Percentiles rank a stretch among this genome's conserved stretches.
These are phyloP conservation scores for Lepidurus packardi DNA, from an alignment of 1,140 invertebrate species.

Conservation along the genomic window DNA sequence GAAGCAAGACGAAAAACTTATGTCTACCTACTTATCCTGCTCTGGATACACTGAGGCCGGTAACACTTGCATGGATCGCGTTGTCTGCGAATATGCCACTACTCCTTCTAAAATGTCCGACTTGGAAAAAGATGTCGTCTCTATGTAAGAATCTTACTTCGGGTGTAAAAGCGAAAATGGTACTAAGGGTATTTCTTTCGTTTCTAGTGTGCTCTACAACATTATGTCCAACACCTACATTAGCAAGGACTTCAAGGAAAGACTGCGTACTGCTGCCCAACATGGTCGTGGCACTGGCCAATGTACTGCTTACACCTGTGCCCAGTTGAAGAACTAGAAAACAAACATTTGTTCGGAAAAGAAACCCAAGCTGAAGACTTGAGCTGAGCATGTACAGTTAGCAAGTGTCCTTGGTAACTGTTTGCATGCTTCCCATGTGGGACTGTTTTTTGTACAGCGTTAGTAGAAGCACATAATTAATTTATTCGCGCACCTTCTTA, in stretches of 20 bases:
- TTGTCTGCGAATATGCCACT: slow-evolving; percentile 46
- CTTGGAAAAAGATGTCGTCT: slow-evolving; percentile 40
- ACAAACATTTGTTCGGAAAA: neutral
- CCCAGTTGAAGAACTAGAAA: slow-evolving; percentile 24
- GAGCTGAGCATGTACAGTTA: too few species aligned
- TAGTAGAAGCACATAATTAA: neutral
- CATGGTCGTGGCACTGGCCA: slow-evolving; percentile 27
- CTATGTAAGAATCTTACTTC: slow-evolving; percentile 40
- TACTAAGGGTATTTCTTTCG: slow-evolving; percentile 38
- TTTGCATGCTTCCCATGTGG: neutral
- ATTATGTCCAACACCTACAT: slow-evolving; percentile 41
- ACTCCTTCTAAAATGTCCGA: slow-evolving; percentile 43
- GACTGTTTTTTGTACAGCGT: neutral
- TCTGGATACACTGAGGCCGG: slow-evolving; percentile 40
- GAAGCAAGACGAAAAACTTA: slow-evolving; percentile 41
- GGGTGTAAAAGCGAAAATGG: slow-evolving; percentile 37
- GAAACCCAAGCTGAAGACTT: too few species aligned
- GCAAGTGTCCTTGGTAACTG: too few species aligned
- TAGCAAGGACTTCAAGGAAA: slow-evolving; percentile 39
- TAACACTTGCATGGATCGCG: slow-evolving; percentile 42
- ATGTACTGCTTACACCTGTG: slow-evolving; percentile 31
- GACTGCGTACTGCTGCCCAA: slow-evolving; percentile 39
- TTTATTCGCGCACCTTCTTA: neutral
- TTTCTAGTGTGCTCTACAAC: slow-evolving; percentile 40
- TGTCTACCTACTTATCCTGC: slow-evolving; percentile 42